Percentiles rank a stretch among this genome's conserved stretches.
Evolutionary conservation across 2,888 invertebrate genomes (phyloP).

Genomic region (Leuctra nigra): DNA sequence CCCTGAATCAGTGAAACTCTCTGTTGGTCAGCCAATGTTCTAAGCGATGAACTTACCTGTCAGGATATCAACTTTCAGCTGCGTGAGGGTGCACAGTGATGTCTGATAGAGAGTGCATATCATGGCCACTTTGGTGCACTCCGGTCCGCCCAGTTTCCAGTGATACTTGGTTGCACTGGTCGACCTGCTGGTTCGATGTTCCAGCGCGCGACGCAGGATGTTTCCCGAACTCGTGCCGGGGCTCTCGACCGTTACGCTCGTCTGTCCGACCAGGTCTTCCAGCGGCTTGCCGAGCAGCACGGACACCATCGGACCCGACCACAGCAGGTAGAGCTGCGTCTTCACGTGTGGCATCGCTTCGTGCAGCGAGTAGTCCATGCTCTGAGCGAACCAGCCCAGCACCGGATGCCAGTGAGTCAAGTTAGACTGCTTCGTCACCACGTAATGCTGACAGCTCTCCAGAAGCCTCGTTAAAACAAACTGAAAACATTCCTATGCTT

Average conservation of each 20-base stretch:
- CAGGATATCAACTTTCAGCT: slow-evolving; percentile 85
- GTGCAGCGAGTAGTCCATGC: slow-evolving; percentile 60
- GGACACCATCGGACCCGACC: slow-evolving; percentile 46
- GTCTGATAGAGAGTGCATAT: slow-evolving; percentile 91
- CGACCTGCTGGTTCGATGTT: slow-evolving; percentile 50
- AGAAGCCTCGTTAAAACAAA: slow-evolving; percentile 77
- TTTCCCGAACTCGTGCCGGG: slow-evolving; percentile 35
- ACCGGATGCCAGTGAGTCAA: slow-evolving; percentile 97
- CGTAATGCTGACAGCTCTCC: slow-evolving; percentile 86
- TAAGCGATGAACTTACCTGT: slow-evolving; percentile 68
- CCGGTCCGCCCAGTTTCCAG: slow-evolving; percentile 72
- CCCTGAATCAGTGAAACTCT: too few species aligned
- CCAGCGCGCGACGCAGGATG: slow-evolving; percentile 53
- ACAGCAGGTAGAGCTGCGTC: slow-evolving; percentile 62
- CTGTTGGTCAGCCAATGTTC: too few species aligned
- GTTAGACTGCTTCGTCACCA: slow-evolving; percentile 84
- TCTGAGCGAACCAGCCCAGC: slow-evolving; percentile 89
- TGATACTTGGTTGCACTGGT: slow-evolving; percentile 56
- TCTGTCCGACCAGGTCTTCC: slow-evolving; percentile 24
- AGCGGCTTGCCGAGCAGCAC: slow-evolving; percentile 37
- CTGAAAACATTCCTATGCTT: too few species aligned
- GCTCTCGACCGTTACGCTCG: slow-evolving; percentile 10
- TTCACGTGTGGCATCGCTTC: slow-evolving; percentile 63
- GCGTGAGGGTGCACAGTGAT: slow-evolving; percentile 81
- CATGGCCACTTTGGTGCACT: slow-evolving; percentile 73